Conservation (phyloP, 2,113 vertebrate genomes). For the Jacana jacana region DNA sequence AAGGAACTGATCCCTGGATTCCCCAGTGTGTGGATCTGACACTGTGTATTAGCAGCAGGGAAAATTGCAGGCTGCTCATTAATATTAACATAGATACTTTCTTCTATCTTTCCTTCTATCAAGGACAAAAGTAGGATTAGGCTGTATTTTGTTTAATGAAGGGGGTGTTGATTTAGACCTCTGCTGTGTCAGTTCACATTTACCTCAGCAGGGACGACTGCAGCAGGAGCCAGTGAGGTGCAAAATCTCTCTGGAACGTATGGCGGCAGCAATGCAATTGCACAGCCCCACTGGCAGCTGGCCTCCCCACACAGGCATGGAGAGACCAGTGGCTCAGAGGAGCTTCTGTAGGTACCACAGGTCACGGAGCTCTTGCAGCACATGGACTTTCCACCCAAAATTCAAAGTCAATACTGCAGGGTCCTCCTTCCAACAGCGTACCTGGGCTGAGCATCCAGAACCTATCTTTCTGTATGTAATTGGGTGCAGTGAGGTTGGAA, state of each 20-base stretch:
- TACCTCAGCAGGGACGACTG: background rate
- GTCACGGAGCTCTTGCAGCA: background rate
- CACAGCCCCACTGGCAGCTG: background rate
- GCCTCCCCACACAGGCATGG: background rate
- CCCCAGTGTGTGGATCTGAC: constrained; percentile 30
- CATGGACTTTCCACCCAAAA: background rate
- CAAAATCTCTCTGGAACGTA: constrained; percentile 43
- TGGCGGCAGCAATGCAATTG: background rate
- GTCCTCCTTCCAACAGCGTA: background rate
- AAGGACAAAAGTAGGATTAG: constrained; percentile 55
- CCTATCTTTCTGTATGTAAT: background rate
- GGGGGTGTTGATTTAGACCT: constrained; percentile 36
- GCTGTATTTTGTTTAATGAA: constrained; percentile 16
- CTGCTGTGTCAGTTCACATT: constrained; percentile 28
- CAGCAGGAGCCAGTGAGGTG: constrained; percentile 28
- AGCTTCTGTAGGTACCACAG: background rate
- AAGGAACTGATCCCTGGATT: constrained; percentile 34
- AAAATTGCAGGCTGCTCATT: background rate
- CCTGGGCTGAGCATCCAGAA: background rate
- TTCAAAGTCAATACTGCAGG: background rate
- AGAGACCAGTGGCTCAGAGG: rapidly evolving
- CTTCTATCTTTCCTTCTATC: constrained; percentile 1
- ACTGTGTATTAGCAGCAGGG: constrained; percentile 22
- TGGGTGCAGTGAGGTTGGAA: background rate
- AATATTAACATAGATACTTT: constrained; percentile 64